phyloP scores from a whole-genome alignment of 2,113 vertebrate species.

The Ochotona princeps region DNA sequence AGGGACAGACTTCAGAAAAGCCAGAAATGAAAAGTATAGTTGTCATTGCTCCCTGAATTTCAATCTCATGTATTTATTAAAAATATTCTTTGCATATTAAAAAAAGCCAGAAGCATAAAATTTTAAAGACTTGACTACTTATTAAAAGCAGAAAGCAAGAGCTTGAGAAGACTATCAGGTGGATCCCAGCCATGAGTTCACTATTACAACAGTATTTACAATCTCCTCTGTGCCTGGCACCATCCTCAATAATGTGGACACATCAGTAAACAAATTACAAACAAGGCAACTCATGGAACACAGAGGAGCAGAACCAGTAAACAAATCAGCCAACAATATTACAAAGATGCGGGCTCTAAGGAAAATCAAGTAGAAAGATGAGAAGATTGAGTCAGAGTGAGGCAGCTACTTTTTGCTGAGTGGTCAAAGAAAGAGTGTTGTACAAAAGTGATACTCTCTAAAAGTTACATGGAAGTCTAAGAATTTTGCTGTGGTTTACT shows the following conservation, averaged over 20 bases:
- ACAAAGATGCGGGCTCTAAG: not conserved
- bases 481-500: no score
- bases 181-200: not conserved
- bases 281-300: not conserved
- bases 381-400: not conserved
- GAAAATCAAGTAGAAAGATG: not conserved
- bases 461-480: no score
- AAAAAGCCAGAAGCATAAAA: not conserved
- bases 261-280: not conserved
- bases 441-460: not conserved
- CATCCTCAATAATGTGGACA: not conserved
- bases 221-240: not conserved
- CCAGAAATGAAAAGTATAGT: not conserved
- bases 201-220: not conserved
- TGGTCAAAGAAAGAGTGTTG: not conserved
- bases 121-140: not conserved
- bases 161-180: not conserved
- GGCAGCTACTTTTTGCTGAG: not conserved
- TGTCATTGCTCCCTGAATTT: no score
- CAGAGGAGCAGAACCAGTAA: not conserved
- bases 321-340: not conserved
- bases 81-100: no score
- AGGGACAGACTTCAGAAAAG: not conserved
- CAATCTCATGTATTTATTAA: no score
- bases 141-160: not conserved